Conservation (phyloP, 1,140 invertebrate genomes). For the Nebria ingens region DNA sequence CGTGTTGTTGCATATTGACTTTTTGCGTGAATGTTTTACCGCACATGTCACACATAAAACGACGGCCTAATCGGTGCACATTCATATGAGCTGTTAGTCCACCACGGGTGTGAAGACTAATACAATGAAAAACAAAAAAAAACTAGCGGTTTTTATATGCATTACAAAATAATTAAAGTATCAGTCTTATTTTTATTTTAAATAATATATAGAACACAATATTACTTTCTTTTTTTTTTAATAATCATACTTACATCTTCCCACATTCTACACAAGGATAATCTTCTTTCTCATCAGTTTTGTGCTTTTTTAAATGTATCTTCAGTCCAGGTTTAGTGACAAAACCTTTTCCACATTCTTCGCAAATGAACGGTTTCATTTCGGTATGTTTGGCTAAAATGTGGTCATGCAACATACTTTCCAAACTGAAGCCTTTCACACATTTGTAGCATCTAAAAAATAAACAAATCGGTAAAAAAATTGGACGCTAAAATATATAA, state of each 20-base stretch:
- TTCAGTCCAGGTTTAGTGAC: slow-evolving; percentile 30
- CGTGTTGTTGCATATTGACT: slow-evolving; percentile 42
- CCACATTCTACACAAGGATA: slow-evolving; percentile 40
- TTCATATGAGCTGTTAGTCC: slow-evolving; percentile 39
- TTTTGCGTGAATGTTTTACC: slow-evolving; percentile 43
- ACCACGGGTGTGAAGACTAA: slow-evolving; percentile 37
- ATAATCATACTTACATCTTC: slow-evolving; percentile 37
- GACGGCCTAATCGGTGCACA: slow-evolving; percentile 36
- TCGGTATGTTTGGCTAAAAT: slow-evolving; percentile 31
- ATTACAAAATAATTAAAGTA: too few species aligned
- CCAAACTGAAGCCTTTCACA: slow-evolving; percentile 29
- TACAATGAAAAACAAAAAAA: too few species aligned
- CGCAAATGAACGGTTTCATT: slow-evolving; percentile 31
- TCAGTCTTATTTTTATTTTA: too few species aligned
- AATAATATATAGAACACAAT: too few species aligned
- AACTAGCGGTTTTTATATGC: neutral
- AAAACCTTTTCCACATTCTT: slow-evolving; percentile 32
- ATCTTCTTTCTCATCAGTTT: slow-evolving; percentile 30
- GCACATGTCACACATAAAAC: slow-evolving; percentile 40
- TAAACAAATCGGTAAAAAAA: slow-evolving; percentile 14
- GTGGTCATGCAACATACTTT: slow-evolving; percentile 29
- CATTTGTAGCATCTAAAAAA: slow-evolving; percentile 29
- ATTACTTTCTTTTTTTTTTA: neutral
- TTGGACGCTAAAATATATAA: slow-evolving; percentile 7
- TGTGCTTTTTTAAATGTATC: slow-evolving; percentile 32